Evolutionary conservation across 2,797 vertebrate genomes (phyloP).

Genomic region (Phalanger gymnotis): DNA sequence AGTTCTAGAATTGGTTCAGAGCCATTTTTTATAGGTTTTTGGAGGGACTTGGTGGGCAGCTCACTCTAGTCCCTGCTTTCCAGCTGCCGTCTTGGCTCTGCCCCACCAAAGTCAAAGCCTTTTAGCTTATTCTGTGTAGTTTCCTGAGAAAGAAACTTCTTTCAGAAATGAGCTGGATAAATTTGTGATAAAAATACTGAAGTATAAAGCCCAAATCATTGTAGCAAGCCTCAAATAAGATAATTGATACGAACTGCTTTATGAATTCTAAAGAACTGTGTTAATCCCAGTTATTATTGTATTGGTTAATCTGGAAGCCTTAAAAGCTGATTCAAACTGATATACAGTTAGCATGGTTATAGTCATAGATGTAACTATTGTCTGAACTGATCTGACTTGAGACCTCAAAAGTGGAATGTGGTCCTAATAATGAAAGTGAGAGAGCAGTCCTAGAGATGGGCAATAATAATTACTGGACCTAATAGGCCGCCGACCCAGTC

Average conservation of each 20-base stretch:
- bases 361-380: neutral
- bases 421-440: neutral
- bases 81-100: too few species aligned
- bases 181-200: neutral
- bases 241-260: neutral
- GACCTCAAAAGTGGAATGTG: neutral
- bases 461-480: neutral
- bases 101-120: too few species aligned
- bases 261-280: conserved; percentile 13
- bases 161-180: neutral
- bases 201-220: neutral
- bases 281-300: neutral
- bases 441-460: neutral
- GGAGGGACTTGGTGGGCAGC: too few species aligned
- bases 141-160: conserved; percentile 13
- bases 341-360: neutral
- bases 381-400: neutral
- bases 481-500: neutral
- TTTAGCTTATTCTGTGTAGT: neutral
- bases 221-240: neutral
- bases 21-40: too few species aligned
- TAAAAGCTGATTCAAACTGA: neutral
- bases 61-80: too few species aligned
- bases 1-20: too few species aligned
- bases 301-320: neutral